Evolutionary conservation across 2,888 invertebrate genomes (phyloP).

Genomic region (Spicauda simplicius): DNA sequence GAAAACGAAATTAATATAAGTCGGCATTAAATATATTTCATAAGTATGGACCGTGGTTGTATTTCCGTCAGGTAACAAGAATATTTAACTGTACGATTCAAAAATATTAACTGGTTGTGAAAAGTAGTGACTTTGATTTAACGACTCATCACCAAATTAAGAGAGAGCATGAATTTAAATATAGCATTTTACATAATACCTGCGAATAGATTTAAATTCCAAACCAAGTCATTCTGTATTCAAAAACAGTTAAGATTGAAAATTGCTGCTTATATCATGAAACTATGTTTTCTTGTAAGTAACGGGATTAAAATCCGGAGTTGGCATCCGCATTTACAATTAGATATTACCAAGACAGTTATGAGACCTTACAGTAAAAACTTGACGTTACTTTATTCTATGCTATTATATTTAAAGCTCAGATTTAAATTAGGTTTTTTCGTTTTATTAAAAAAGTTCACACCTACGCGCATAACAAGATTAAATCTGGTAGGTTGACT

Average conservation of each 20-base stretch:
- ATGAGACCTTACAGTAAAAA: background rate
- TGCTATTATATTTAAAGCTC: background rate
- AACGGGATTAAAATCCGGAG: constrained; percentile 4
- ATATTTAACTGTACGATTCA: constrained; percentile 9
- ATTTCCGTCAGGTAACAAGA: constrained; percentile 7
- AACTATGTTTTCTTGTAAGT: constrained; percentile 13
- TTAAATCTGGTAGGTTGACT: too few relatives aligned
- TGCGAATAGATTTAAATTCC: constrained; percentile 17
- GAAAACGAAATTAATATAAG: background rate
- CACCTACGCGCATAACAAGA: too few relatives aligned
- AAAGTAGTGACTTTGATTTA: constrained; percentile 11
- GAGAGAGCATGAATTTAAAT: constrained; percentile 24
- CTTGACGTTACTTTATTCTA: background rate
- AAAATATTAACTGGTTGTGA: constrained; percentile 23
- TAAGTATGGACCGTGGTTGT: constrained; percentile 3
- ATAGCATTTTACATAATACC: constrained; percentile 22
- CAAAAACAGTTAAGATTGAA: constrained; percentile 17
- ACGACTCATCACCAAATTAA: constrained; percentile 21
- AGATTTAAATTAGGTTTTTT: too few relatives aligned
- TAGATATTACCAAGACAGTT: constrained; percentile 8
- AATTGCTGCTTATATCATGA: background rate
- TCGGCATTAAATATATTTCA: background rate
- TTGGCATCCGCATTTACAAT: constrained; percentile 18
- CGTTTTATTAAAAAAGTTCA: too few relatives aligned
- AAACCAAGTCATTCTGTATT: constrained; percentile 9